Base-by-base conservation (phyloP, 92 coral and sea anemone genomes). In the Zoanthus gigantus region DNA sequence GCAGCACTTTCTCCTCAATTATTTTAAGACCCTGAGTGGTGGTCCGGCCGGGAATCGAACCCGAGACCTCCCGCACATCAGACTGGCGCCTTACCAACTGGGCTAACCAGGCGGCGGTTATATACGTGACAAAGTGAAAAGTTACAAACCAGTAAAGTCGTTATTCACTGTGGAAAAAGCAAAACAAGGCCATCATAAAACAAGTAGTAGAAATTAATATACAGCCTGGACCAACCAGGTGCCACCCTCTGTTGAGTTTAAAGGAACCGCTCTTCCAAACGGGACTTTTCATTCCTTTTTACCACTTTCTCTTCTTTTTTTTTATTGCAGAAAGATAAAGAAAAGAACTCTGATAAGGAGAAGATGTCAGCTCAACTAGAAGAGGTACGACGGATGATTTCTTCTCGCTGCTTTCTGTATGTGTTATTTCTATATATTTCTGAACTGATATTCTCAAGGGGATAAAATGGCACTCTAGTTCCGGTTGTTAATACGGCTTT, bases 291-390 rank as follows among this genome's bases (percentile, higher is more conserved):
- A 5, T 16, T 7, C 8, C 13, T 16, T 16, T 13, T 63, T 28
- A 13, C 18, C 7, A 10, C 6, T 7, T 4, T 31, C 0, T 10
- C 0, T 9, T 30, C 0, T 30, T 3, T 12, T 30, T 69, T 23
- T 28, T 9, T 23, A 6, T 67, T 78, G 53, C 89, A 94, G 96
- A 94, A 94, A 85, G 96, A 94, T 58, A 90, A 90, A 74, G 90
- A 90, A 23, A 90, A 90, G 65, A 57, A 34, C 77, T 77, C 88
- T 7, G 93, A 90, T 0, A 90, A 90, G 87, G 92, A 93, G 71
- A 92, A 93, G 93, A 88, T 90, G 58, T 56, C 66, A 42, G 53
- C 84, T 34, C 84, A 79, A 30, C 14, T 79, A 42, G 84, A 79
- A 66, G 84, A 79, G 84, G 84, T 79, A 32, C 6, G 53, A 17